phyloP scores from a whole-genome alignment of 2,888 invertebrate species.

The Dorcus hopei region DNA sequence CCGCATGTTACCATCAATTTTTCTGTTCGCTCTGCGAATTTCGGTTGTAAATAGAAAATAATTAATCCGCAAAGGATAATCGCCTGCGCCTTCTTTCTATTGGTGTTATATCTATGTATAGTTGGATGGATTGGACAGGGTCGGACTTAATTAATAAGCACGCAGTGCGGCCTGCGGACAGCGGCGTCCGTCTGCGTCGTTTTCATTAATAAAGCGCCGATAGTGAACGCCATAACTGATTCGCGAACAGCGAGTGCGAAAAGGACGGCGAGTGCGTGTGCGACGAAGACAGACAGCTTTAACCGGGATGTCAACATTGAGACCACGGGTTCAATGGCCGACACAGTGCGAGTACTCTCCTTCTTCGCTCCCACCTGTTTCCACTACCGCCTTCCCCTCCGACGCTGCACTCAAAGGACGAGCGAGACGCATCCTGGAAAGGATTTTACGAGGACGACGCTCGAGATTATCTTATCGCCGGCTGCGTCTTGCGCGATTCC shows the following conservation, averaged over 20 bases:
- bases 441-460: background rate
- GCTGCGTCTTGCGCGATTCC: too few relatives aligned
- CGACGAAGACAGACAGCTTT: constrained; percentile 19
- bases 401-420: constrained; percentile 2
- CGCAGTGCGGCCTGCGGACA: too few relatives aligned
- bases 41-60: too few relatives aligned
- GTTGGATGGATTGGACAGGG: too few relatives aligned
- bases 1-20: too few relatives aligned
- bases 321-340: constrained; percentile 46
- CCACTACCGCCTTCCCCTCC: constrained; percentile 6
- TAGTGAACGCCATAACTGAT: background rate
- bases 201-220: background rate
- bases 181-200: background rate
- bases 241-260: background rate
- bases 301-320: constrained; percentile 45
- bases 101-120: too few relatives aligned
- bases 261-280: constrained; percentile 1
- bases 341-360: constrained; percentile 43
- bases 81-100: too few relatives aligned
- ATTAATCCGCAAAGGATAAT: too few relatives aligned
- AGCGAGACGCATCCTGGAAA: background rate
- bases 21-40: too few relatives aligned
- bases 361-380: constrained; percentile 20
- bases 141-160: too few relatives aligned
- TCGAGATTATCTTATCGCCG: background rate